Base-by-base conservation (phyloP, 1,140 invertebrate genomes). In the Hylaeus volcanicus region DNA sequence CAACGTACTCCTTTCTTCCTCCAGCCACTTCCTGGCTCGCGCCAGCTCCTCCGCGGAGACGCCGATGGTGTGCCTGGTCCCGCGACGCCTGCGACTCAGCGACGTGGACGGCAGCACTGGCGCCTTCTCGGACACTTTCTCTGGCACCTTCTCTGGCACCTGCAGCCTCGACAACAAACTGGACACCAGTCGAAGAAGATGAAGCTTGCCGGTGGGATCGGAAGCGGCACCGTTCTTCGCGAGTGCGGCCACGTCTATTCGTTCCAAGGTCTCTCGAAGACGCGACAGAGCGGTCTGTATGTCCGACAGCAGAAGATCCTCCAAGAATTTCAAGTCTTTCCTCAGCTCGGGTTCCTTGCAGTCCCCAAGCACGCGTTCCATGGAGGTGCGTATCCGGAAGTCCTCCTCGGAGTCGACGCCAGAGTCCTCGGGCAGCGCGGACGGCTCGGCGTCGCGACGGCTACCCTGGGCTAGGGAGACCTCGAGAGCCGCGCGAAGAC, bases 11-110 rank as follows among this genome's bases (percentile, higher is more conserved):
- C 94, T 93, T 87, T 95, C 95, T 81, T 96, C 94, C 86, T 96
- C 95, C 60, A 97, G 94, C 87, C 96, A 95, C 71, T 95, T 94
- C 63, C 97, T 94, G 1, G 97, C 97, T 81, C 96, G 94, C 1
- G 95, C 96, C 43, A 98, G 91, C 85, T 98, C 97, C 89, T 97
- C 96, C 1, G 94, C 93, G 4, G 96, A 97, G 1, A 97, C 97
- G 26, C 96, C 97, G 4, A 98, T 96, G 0, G 97, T 98, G 88
- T 97, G 96, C 3, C 97, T 94, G 53, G 95, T 94, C 51, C 94
- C 93, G 0, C 91, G 89, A 55, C 95, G 93, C 74, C 92, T 92
- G 84, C 89, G 89, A 75, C 68, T 83, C 26, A 60, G n/a, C 11
- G 70, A 63, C 12, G 66, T 58, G 15, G 74, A 73, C 11, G 12